These are phyloP conservation scores for Muscidifurax raptorellus DNA, from an alignment of 1,140 invertebrate genomes.

Conservation along the genomic window DNA sequence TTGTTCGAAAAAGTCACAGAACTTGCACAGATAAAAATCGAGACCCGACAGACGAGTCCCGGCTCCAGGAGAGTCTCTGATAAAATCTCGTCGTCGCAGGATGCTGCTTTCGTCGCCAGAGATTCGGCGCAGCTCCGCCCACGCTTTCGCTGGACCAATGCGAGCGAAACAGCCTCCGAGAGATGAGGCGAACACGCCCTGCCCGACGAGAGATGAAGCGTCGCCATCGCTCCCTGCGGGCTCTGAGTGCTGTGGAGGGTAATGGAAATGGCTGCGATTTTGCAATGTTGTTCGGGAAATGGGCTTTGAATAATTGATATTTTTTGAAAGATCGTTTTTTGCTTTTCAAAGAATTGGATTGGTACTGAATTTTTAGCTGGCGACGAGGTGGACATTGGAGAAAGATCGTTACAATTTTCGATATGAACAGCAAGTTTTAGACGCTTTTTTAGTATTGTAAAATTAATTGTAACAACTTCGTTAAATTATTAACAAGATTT, in stretches of 20 bases:
- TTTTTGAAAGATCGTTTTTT: too few species aligned
- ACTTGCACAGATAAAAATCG: background rate
- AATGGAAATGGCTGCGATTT: background rate
- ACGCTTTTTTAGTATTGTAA: too few species aligned
- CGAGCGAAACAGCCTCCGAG: background rate
- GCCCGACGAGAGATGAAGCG: background rate
- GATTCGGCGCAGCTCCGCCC: background rate
- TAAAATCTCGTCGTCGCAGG: background rate
- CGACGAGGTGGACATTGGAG: too few species aligned
- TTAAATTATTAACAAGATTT: too few species aligned
- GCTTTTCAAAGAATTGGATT: too few species aligned
- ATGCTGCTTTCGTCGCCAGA: background rate
- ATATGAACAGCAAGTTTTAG: too few species aligned
- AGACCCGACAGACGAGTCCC: background rate
- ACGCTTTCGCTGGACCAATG: background rate
- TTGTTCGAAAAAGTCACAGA: background rate
- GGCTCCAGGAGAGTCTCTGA: background rate
- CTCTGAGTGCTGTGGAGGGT: background rate
- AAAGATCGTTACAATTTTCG: too few species aligned
- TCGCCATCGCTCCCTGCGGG: background rate
- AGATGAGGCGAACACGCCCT: background rate
- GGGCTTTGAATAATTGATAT: too few species aligned
- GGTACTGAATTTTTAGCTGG: too few species aligned
- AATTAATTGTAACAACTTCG: too few species aligned
- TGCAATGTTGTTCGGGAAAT: background rate